phyloP scores from a whole-genome alignment of 2,797 vertebrate genomes.

The Rhodeus uyekii region DNA sequence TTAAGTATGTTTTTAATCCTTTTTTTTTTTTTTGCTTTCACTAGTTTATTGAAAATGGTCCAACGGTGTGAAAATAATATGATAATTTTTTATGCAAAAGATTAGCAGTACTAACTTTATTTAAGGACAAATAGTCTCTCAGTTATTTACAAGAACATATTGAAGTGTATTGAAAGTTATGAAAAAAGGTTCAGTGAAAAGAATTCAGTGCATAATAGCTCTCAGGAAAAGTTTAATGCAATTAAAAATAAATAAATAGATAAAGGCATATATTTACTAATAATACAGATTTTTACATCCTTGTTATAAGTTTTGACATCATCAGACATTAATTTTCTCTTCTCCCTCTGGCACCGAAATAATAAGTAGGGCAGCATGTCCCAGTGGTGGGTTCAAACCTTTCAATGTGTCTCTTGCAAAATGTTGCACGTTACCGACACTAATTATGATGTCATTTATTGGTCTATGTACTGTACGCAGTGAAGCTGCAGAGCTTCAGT shows the following conservation, averaged over 20 bases:
- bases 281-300: not conserved
- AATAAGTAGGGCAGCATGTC: slow-evolving; percentile 49
- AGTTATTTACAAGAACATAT: not conserved
- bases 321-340: slow-evolving; percentile 14
- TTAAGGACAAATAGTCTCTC: not conserved
- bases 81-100: not conserved
- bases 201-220: not conserved
- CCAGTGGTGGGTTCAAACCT: slow-evolving; percentile 41
- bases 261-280: not conserved
- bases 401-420: slow-evolving; percentile 41
- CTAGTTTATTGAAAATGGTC: not conserved
- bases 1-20: not conserved
- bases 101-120: not conserved
- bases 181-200: not conserved
- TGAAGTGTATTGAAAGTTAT: not conserved
- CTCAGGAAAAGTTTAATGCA: not conserved
- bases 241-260: not conserved
- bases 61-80: not conserved
- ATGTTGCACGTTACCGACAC: slow-evolving; percentile 46
- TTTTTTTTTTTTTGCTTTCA: not conserved
- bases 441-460: slow-evolving; percentile 63
- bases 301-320: not conserved
- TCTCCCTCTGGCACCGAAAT: slow-evolving; percentile 24
- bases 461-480: slow-evolving; percentile 48
- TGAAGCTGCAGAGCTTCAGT: slow-evolving; percentile 58